Base-by-base conservation (phyloP, 2,797 vertebrate genomes). In the Pteropus rufus region DNA sequence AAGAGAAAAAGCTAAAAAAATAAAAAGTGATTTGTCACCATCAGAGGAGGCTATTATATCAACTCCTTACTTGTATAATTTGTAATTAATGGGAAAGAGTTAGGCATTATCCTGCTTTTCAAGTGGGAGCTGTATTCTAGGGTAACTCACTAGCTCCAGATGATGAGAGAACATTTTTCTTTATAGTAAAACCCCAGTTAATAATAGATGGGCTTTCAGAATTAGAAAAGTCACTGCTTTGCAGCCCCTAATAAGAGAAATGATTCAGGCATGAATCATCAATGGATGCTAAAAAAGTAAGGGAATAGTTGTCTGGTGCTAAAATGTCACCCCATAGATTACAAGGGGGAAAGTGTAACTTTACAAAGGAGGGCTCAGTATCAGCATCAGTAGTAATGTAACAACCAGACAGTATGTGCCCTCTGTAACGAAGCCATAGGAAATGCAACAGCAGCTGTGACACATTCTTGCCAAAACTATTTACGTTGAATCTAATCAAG, bases 41-140 rank as follows among this genome's bases (percentile, higher is more conserved):
- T 89, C 34, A 24, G 15, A 84, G 19, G 58, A 94, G 31, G 23
- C 11, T 76, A 70, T 84, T 52, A 36, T 16, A 72, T 26, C 34
- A 80, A 49, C 54, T 69, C 24, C 34, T 82, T 54, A 69, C 52
- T 87, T 69, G 54, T 92, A 56, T 85, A 93, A 46, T 79, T 64
- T 91, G 26, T 84, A 88, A 73, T 84, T 75, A 84, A 73, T 80
- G 24, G 24, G 31, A 93, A 73, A 89, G 11, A 91, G 80, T 80
- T 67, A 89, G 44, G 34, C 36, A 88, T 80, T 70, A 46, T 84
- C 34, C 36, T 73, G 39, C 31, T 26, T 92, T 89, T 89, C 80
- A 58, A 67, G 31, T 72, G 31, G 46, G 6, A 73, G n/a, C n/a
- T 58, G 1, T 70, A 62, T 92, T 88, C 41, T 36, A 83, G 44